Base-by-base conservation (phyloP, 2,888 invertebrate species). In the Pogonocherus hispidulus region DNA sequence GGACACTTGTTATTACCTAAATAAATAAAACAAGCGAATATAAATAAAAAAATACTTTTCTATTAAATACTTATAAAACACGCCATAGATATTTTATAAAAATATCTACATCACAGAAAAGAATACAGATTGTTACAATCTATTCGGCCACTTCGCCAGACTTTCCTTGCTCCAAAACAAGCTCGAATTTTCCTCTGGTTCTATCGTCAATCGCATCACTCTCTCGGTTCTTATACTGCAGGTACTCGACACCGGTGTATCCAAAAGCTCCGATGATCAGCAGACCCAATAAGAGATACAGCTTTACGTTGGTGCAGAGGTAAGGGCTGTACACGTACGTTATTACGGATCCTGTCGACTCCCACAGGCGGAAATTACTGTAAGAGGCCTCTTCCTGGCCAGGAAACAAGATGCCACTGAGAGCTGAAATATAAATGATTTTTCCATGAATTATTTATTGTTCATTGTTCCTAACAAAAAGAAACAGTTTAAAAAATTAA, bases 291-390 rank as follows among this genome's bases (percentile, higher is more conserved):
- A 95, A 86, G 27, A 92, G 86, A 79, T 90, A 90, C 4, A 95
- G 83, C 79, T 95, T 95, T 0, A 90, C 87, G 57, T 89, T 86
- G 0, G 94, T 93, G 79, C 94, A 94, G 3, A 95, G 85, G 79
- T 91, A 92, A 1, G 94, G 92, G 49, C 93, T 95, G 66, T 93
- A 91, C 0, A 91, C 90, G 79, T 96, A 97, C 0, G 95, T 92
- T 63, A 96, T 89, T 11, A 96, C 95, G 67, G 96, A 96, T 57
- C 97, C 97, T 0, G 94, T 90, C 0, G 96, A 92, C 84, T 97
- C 96, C 96, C 96, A 97, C 55, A 97, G 86, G 6, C 96, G 89
- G 85, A 97, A 97, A 86, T 96, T 97, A 73, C 96, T 95, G 85
- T 95, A 97, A 0, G 96, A 94, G 0, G 96, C 95, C 81, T 96